Evolutionary conservation across 2,888 invertebrate genomes (phyloP).

Genomic region (Temnothorax ravouxi): DNA sequence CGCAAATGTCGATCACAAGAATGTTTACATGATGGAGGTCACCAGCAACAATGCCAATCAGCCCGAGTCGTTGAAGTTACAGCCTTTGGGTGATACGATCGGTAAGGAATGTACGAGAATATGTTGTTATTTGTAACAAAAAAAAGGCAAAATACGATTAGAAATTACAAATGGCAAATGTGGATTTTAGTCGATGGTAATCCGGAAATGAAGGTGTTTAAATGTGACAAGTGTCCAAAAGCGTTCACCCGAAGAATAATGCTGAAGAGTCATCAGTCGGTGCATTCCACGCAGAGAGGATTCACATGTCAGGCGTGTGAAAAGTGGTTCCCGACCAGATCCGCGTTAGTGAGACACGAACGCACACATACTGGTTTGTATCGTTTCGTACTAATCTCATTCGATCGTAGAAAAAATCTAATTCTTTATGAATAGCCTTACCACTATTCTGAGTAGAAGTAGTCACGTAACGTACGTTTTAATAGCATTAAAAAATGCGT

Average conservation of each 20-base stretch:
- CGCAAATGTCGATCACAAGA: constrained; percentile 81
- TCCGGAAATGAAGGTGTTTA: constrained; percentile 88
- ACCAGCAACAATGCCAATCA: constrained; percentile 76
- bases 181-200: constrained; percentile 77
- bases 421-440: neutral
- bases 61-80: constrained; percentile 78
- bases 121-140: neutral
- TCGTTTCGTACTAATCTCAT: neutral
- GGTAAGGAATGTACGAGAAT: constrained; percentile 62
- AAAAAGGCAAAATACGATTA: neutral
- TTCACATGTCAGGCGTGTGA: constrained; percentile 89
- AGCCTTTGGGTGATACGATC: constrained; percentile 78
- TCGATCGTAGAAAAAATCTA: neutral
- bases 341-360: constrained; percentile 90
- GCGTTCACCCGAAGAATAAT: constrained; percentile 89
- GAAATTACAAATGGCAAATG: neutral
- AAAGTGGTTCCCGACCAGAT: constrained; percentile 90
- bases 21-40: constrained; percentile 84
- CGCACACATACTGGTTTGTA: constrained; percentile 89
- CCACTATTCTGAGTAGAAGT: neutral
- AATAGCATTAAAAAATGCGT: neutral
- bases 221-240: constrained; percentile 89
- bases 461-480: neutral
- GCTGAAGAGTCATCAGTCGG: constrained; percentile 89
- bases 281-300: constrained; percentile 88